A percentile compares a stretch with the other conserved stretches of the same genome.
phyloP scores from a whole-genome alignment of 2,888 invertebrate genomes.

The Oasisia sp. region DNA sequence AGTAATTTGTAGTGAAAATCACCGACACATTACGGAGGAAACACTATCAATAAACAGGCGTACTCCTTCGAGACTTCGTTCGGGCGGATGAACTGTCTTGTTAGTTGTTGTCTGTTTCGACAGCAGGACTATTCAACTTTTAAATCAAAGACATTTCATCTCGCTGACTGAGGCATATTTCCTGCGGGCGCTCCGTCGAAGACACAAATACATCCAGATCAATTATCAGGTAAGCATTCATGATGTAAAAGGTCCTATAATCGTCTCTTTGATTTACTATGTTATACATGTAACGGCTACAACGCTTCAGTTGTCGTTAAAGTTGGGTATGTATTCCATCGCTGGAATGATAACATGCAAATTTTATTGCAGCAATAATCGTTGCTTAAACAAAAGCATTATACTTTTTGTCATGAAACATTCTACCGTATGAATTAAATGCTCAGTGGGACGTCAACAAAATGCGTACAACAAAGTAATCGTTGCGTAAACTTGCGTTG shows the following conservation, averaged over 20 bases:
- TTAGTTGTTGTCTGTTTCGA: background rate
- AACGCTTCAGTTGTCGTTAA: background rate
- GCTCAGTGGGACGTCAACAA: background rate
- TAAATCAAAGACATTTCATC: background rate
- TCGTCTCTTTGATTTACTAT: background rate
- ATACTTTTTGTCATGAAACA: too few relatives aligned
- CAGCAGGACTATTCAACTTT: background rate
- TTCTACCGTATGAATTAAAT: too few relatives aligned
- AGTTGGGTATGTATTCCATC: background rate
- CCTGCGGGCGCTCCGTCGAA: background rate
- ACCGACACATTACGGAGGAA: background rate
- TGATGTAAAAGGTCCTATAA: background rate
- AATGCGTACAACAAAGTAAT: background rate
- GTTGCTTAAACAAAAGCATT: background rate
- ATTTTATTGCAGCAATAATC: background rate
- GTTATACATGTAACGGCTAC: background rate
- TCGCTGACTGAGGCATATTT: background rate
- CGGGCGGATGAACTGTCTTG: background rate
- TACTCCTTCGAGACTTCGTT: background rate
- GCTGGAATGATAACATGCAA: background rate
- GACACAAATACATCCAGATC: background rate
- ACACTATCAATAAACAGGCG: background rate
- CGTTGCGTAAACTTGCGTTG: too few relatives aligned
- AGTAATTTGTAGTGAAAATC: background rate
- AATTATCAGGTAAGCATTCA: background rate